Conservation (phyloP, 2,113 vertebrate species). For the Osmerus mordax region DNA sequence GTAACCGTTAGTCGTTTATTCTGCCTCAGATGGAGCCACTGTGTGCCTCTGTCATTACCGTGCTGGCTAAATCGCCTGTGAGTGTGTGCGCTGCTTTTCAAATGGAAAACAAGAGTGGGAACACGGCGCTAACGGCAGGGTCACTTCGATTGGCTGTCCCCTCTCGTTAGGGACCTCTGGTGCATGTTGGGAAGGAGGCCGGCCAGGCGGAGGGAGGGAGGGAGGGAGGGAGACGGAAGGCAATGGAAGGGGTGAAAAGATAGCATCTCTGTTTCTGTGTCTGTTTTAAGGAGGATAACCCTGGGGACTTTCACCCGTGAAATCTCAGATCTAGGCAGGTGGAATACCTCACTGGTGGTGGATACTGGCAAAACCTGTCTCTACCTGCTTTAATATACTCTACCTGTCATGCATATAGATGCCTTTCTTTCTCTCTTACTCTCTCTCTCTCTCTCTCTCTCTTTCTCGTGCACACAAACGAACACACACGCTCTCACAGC, state of each 20-base stretch:
- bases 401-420: no score
- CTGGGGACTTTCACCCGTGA: not conserved
- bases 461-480: not conserved
- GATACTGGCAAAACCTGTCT: no score
- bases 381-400: no score
- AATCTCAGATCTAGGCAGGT: no score
- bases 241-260: constrained; percentile 1
- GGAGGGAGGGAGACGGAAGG: constrained; percentile 9
- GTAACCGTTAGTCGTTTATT: constrained; percentile 36
- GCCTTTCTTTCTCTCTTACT: not conserved
- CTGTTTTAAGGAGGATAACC: constrained; percentile 22
- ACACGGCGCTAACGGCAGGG: constrained; percentile 40
- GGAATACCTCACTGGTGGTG: no score
- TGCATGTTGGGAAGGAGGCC: constrained; percentile 37
- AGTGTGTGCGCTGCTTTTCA: constrained; percentile 46
- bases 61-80: constrained; percentile 39
- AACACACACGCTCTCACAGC: not conserved
- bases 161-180: constrained; percentile 53
- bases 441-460: not conserved
- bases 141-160: constrained; percentile 63
- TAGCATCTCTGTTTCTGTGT: constrained; percentile 30
- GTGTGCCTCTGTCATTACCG: constrained; percentile 44
- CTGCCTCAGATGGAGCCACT: constrained; percentile 28
- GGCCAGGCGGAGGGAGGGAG: not conserved
- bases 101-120: constrained; percentile 38